Conservation (phyloP, 2,113 vertebrate species). For the Entosphenus tridentatus region DNA sequence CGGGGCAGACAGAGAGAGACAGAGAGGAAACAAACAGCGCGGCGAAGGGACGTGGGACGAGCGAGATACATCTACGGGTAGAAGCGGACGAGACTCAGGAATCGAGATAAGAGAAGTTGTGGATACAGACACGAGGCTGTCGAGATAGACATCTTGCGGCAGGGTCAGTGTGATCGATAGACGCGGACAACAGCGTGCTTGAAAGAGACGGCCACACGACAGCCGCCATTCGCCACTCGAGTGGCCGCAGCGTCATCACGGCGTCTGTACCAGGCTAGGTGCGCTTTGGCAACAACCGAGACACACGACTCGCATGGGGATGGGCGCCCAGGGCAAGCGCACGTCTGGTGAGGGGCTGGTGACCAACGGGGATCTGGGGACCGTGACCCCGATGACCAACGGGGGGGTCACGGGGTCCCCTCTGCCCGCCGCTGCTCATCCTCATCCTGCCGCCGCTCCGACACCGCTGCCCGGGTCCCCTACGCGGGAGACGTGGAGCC, state of each 20-base stretch:
- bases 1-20: neutral
- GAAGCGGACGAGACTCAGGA: no score
- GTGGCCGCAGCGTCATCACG: no score
- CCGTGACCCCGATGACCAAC: neutral
- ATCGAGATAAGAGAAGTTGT: neutral
- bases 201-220: neutral
- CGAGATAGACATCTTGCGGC: neutral
- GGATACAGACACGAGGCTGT: neutral
- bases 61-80: neutral
- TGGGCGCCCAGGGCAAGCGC: neutral
- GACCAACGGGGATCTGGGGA: neutral
- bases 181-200: neutral
- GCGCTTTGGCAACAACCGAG: no score
- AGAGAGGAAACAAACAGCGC: neutral
- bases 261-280: no score
- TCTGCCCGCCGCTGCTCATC: neutral
- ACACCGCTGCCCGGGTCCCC: neutral
- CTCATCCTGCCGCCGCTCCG: conserved; percentile 10
- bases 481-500: conserved; percentile 18
- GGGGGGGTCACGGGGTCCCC: neutral
- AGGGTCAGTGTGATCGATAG: neutral
- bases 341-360: neutral
- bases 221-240: no score
- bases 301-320: neutral
- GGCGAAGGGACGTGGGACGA: neutral